These are phyloP conservation scores for Schizopygopsis malacanthus DNA, from an alignment of 2,797 vertebrate species.

Conservation along the genomic window DNA sequence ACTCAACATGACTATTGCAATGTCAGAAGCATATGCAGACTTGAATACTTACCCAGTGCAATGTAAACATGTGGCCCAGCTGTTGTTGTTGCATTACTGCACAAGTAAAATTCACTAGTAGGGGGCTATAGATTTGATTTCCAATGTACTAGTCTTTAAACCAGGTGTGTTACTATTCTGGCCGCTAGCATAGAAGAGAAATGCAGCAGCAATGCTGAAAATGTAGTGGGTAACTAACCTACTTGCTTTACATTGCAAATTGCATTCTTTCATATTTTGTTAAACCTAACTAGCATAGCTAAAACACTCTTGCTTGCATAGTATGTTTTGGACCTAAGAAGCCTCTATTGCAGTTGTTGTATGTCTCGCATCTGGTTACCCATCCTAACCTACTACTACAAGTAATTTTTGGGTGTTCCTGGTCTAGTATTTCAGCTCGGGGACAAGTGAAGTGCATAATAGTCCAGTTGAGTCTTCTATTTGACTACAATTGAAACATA, in stretches of 20 bases:
- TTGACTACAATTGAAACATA: conserved; percentile 28
- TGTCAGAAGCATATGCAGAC: conserved; percentile 15
- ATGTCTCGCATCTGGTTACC: not conserved
- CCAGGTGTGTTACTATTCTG: not conserved
- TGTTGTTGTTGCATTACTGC: not conserved
- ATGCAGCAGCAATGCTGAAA: not conserved
- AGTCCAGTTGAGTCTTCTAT: conserved; percentile 17
- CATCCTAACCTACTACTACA: not conserved
- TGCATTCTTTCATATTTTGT: not conserved
- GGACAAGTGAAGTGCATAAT: conserved; percentile 30
- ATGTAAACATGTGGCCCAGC: conserved; percentile 4
- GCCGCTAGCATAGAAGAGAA: not conserved
- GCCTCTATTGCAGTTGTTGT: not conserved
- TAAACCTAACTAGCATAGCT: not conserved
- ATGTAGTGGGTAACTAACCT: not conserved
- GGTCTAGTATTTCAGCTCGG: conserved; percentile 2
- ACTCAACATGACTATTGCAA: not conserved
- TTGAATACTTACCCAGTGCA: not conserved
- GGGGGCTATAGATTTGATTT: not conserved
- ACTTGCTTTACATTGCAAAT: not conserved
- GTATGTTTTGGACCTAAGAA: not conserved
- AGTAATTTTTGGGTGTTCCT: not conserved
- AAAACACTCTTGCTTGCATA: not conserved
- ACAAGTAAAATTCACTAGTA: not conserved
- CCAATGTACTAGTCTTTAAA: not conserved